phyloP scores from a whole-genome alignment of 2,797 vertebrate genomes.

The Xiphorhynchus erythropygius region DNA sequence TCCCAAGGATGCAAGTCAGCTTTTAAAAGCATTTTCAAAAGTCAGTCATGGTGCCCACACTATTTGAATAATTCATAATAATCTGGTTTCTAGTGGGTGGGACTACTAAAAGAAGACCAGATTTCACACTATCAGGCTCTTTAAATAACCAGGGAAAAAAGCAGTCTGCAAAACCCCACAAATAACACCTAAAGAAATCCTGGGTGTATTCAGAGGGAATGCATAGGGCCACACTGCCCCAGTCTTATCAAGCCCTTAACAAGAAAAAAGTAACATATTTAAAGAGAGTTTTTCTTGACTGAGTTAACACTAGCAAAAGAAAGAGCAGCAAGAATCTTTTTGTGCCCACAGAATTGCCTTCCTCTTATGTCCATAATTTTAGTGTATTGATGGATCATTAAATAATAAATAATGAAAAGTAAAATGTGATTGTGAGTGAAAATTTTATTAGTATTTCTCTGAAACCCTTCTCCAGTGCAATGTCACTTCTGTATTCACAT shows the following conservation, averaged over 20 bases:
- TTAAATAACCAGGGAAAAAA: background rate
- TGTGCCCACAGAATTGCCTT: background rate
- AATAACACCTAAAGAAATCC: background rate
- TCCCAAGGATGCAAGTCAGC: background rate
- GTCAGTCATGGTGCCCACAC: background rate
- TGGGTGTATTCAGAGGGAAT: background rate
- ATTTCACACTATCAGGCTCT: background rate
- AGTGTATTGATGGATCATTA: background rate
- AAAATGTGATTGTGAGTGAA: background rate
- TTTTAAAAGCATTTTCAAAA: background rate
- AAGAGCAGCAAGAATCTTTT: background rate
- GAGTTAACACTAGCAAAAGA: background rate
- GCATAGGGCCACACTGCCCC: background rate
- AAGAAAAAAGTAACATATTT: background rate
- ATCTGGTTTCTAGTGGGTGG: background rate
- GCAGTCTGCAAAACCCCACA: background rate
- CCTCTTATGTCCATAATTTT: background rate
- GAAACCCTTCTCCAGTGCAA: background rate
- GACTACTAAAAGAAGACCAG: background rate
- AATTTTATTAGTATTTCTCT: background rate
- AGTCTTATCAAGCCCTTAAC: background rate
- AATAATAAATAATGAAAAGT: background rate
- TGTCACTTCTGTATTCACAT: background rate
- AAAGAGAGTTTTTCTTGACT: background rate
- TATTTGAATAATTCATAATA: background rate